phyloP scores from a whole-genome alignment of 2,888 invertebrate species.

The Campoplex capitator region DNA sequence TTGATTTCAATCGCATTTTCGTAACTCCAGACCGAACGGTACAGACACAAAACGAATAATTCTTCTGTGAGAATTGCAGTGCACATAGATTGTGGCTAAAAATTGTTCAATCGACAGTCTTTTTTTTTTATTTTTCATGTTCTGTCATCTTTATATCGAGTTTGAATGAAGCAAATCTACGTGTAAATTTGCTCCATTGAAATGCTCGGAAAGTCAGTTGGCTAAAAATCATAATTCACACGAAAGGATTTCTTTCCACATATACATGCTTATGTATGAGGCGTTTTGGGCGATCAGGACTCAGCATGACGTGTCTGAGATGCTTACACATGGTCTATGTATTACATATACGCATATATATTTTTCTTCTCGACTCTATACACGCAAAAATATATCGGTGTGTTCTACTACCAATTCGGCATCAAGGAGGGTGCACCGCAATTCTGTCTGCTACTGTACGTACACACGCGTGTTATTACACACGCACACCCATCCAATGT shows the following conservation, averaged over 20 bases:
- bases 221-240: slow-evolving; percentile 48
- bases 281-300: slow-evolving; percentile 30
- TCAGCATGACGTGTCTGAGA: slow-evolving; percentile 72
- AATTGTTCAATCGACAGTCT: background rate
- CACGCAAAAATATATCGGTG: slow-evolving; percentile 41
- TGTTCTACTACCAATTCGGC: slow-evolving; percentile 38
- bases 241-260: slow-evolving; percentile 6
- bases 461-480: slow-evolving; percentile 8
- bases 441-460: slow-evolving; percentile 49
- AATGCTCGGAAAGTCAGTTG: slow-evolving; percentile 50
- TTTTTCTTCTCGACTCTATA: too few relatives aligned
- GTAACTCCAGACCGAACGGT: background rate
- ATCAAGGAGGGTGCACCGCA: slow-evolving; percentile 62
- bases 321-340: slow-evolving; percentile 64
- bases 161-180: slow-evolving; percentile 19
- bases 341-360: slow-evolving; percentile 58
- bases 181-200: slow-evolving; percentile 30
- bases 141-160: background rate
- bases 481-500: slow-evolving; percentile 15
- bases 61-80: background rate
- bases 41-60: background rate
- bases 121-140: background rate
- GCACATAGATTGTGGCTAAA: background rate
- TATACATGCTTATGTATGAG: background rate
- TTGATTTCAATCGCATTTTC: background rate